Evolutionary conservation across 2,888 invertebrate species (phyloP).

Genomic region (Drosophila lacicola): DNA sequence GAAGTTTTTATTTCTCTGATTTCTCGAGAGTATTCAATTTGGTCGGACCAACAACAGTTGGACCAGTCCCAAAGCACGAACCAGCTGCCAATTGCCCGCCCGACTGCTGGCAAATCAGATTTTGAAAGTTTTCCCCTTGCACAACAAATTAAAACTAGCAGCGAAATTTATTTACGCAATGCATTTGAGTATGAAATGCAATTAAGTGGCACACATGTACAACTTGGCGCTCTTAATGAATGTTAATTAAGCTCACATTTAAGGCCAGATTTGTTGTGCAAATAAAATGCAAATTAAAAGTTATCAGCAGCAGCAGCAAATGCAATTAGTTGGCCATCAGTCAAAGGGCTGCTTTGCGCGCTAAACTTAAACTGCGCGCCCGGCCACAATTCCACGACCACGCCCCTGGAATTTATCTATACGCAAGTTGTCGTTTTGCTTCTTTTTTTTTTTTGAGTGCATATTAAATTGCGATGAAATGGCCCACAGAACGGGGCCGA

Average conservation of each 20-base stretch:
- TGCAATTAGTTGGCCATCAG: constrained; percentile 61
- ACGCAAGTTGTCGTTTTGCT: neutral
- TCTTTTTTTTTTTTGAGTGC: constrained; percentile 21
- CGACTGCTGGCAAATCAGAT: constrained; percentile 53
- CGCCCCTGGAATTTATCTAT: constrained; percentile 37
- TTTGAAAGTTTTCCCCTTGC: constrained; percentile 63
- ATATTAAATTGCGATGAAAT: constrained; percentile 76
- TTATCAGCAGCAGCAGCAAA: constrained; percentile 47
- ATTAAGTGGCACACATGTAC: constrained; percentile 57
- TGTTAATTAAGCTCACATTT: constrained; percentile 63
- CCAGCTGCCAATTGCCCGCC: constrained; percentile 34
- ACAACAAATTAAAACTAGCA: constrained; percentile 66
- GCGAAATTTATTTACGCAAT: constrained; percentile 63
- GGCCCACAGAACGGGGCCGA: constrained; percentile 73
- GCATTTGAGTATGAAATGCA: constrained; percentile 68
- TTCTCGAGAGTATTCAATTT: constrained; percentile 59
- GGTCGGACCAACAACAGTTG: neutral
- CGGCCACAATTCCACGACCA: constrained; percentile 5
- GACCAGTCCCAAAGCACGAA: constrained; percentile 21
- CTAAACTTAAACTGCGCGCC: constrained; percentile 7
- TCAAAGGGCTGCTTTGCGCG: constrained; percentile 1
- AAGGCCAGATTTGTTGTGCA: constrained; percentile 32
- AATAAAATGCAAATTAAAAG: constrained; percentile 58
- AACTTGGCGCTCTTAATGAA: constrained; percentile 33
- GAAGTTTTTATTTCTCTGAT: constrained; percentile 67